Evolutionary conservation across 2,113 vertebrate genomes (phyloP).

Genomic region (Hypocryptadius cinnamomeus): DNA sequence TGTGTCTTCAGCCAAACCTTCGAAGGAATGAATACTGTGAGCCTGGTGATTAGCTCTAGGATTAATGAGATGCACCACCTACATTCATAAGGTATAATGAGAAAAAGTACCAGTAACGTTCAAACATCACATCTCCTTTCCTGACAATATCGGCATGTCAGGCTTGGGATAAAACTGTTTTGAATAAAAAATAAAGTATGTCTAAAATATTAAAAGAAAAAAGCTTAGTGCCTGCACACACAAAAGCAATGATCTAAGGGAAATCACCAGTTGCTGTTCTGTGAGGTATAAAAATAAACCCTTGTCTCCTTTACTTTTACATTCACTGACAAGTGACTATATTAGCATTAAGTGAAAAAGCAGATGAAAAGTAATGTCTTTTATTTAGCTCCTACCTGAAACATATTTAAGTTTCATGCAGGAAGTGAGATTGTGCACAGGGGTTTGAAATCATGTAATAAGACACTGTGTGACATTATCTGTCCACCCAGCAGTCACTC

Average conservation of each 20-base stretch:
- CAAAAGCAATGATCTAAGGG: conserved; percentile 64
- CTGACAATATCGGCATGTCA: conserved; percentile 26
- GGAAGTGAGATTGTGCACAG: conserved; percentile 41
- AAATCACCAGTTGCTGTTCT: conserved; percentile 65
- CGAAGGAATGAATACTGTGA: neutral
- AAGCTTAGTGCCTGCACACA: conserved; percentile 44
- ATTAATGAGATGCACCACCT: conserved; percentile 49
- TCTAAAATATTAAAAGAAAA: conserved; percentile 63
- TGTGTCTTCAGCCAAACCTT: neutral
- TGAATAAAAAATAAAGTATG: conserved; percentile 62
- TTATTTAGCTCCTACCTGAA: conserved; percentile 67
- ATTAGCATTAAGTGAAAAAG: conserved; percentile 69
- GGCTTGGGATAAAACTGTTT: conserved; percentile 51
- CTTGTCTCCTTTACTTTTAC: conserved; percentile 61
- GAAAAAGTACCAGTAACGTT: neutral
- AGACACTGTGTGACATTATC: conserved; percentile 57
- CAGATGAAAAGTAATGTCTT: conserved; percentile 67
- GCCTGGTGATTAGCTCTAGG: conserved; percentile 18
- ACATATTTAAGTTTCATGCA: conserved; percentile 56
- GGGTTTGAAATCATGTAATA: conserved; percentile 54
- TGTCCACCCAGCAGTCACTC: conserved; percentile 50
- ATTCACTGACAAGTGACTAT: conserved; percentile 65
- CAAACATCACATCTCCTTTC: conserved; percentile 12
- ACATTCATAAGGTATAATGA: conserved; percentile 12
- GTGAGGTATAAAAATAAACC: conserved; percentile 68